A percentile compares a stretch with the other conserved stretches of the same genome.
phyloP scores from a whole-genome alignment of 2,888 invertebrate species.

The Troides helena region DNA sequence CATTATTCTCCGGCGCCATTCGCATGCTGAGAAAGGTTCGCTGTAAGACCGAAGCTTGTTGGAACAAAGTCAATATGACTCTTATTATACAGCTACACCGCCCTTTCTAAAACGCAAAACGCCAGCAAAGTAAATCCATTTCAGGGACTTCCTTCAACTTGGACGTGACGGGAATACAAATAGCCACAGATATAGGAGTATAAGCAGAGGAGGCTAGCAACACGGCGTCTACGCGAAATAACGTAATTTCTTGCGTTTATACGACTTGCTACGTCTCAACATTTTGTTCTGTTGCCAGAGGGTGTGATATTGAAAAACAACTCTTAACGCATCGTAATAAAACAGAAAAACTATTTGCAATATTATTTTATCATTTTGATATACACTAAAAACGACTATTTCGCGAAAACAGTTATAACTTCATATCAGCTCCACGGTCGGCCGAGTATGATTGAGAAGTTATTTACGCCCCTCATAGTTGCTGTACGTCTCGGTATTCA shows the following conservation, averaged over 20 bases:
- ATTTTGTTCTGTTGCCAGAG: slow-evolving; percentile 26
- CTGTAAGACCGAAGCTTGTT: background rate
- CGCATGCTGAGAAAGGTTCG: slow-evolving; percentile 15
- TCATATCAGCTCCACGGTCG: slow-evolving; percentile 47
- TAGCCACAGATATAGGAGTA: slow-evolving; percentile 33
- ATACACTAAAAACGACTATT: slow-evolving; percentile 38
- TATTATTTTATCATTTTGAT: slow-evolving; percentile 13
- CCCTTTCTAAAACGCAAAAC: slow-evolving; percentile 36
- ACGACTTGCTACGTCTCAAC: slow-evolving; percentile 32
- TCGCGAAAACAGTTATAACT: slow-evolving; percentile 54
- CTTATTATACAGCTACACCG: slow-evolving; percentile 23
- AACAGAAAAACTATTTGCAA: slow-evolving; percentile 9
- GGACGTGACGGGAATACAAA: slow-evolving; percentile 59
- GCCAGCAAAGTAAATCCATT: slow-evolving; percentile 48
- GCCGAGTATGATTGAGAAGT: slow-evolving; percentile 64
- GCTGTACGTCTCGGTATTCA: slow-evolving; percentile 60
- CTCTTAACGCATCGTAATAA: slow-evolving; percentile 25
- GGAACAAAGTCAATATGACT: slow-evolving; percentile 26
- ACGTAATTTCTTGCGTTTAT: slow-evolving; percentile 34
- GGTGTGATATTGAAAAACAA: slow-evolving; percentile 18
- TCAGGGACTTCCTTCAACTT: slow-evolving; percentile 45
- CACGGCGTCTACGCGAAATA: slow-evolving; percentile 31
- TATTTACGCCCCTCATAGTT: slow-evolving; percentile 61
- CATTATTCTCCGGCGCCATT: slow-evolving; percentile 15
- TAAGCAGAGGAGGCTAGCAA: slow-evolving; percentile 27